phyloP scores from a whole-genome alignment of 2,113 vertebrate species.

The Pituophis catenifer region DNA sequence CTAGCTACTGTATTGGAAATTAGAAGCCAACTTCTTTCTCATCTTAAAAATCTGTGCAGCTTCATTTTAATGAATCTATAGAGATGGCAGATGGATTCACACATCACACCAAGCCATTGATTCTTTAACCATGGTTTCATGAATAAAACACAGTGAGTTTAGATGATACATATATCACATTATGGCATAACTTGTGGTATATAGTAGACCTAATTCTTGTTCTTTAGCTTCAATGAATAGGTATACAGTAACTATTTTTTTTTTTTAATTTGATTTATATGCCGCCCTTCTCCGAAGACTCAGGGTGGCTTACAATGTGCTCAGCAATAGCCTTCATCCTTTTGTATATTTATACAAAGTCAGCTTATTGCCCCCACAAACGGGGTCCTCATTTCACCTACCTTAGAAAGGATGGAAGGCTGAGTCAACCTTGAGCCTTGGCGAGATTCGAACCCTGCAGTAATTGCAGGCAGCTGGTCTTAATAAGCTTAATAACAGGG shows the following conservation, averaged over 20 bases:
- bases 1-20: background rate
- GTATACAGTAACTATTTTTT: background rate
- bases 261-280: too few species aligned
- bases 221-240: background rate
- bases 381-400: too few species aligned
- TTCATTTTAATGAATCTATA: background rate
- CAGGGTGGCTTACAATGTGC: too few species aligned
- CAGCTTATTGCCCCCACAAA: too few species aligned
- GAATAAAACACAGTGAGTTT: background rate
- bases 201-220: background rate
- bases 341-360: too few species aligned
- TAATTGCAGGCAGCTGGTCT: too few species aligned
- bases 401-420: too few species aligned
- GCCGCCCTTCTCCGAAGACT: too few species aligned
- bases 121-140: background rate
- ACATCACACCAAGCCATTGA: background rate
- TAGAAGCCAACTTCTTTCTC: background rate
- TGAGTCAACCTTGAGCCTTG: too few species aligned
- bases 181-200: background rate
- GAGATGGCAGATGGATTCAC: background rate
- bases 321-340: too few species aligned
- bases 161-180: background rate
- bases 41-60: background rate
- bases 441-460: too few species aligned
- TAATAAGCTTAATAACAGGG: too few species aligned